Evolutionary conservation across 2,797 vertebrate genomes (phyloP), one percentile per base, ranked within the genome.

Genomic region (Chiroxiphia lanceolata): DNA sequence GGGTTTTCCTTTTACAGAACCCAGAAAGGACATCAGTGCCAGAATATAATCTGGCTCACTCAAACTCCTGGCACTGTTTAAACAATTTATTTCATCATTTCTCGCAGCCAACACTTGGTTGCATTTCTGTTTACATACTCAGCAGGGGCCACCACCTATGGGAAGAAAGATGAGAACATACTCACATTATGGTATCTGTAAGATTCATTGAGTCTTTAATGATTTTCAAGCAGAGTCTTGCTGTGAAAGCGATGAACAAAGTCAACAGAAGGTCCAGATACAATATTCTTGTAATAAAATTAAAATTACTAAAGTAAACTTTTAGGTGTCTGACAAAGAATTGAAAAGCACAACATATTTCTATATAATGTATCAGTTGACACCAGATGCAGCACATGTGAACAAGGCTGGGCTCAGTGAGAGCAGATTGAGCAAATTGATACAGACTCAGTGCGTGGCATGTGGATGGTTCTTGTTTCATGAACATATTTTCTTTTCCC

Each of bases 151-250:
- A 95, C 74, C 92, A 93, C 96, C 91, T 94, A 56, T 31, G 85
- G 91, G 61, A 97, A 93, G 92, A 96, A 96, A 96, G 96, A 97
- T 90, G 93, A 97, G 96, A 97, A 89, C 77, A 78, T 22, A 17
- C 86, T 92, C 78, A 90, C 90, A 95, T 97, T 96, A 89, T 48
- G 53, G 44, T 84, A 96, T 95, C 96, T 97, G 94, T 93, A 97
- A 97, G 94, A 94, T 94, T 93, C 97, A 94, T 86, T 96, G 96
- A 97, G 94, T 92, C 85, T 95, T 97, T 97, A 97, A 97, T 90
- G 95, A 96, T 96, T 96, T 97, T 96, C 92, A 79, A 34, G 75
- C 87, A 93, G 83, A 93, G 9, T 11, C 94, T 97, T 91, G 85
- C 91, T 89, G 93, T 89, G 89, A 96, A 94, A 45, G 38, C 22